A percentile compares a stretch with the other conserved stretches of the same genome.
phyloP scores from a whole-genome alignment of 2,113 vertebrate genomes.

The Octodon degus region DNA sequence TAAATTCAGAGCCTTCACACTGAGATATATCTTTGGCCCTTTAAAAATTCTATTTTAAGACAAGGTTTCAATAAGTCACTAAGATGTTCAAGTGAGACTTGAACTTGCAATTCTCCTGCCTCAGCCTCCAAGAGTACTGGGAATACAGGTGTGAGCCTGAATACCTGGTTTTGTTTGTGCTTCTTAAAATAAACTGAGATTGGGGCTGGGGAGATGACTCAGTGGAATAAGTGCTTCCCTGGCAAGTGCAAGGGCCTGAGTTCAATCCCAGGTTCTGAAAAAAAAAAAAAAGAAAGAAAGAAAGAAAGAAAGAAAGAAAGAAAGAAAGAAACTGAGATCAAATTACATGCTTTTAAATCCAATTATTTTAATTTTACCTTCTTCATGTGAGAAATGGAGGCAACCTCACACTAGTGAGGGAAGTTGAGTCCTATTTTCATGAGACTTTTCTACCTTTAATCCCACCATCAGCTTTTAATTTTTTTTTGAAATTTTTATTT shows the following conservation, averaged over 20 bases:
- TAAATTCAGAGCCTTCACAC: not conserved
- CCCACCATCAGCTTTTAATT: not conserved
- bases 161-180: not conserved
- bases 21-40: not conserved
- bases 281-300: too few relatives aligned
- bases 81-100: not conserved
- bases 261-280: too few relatives aligned
- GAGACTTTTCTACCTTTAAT: not conserved
- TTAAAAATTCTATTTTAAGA: not conserved
- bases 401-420: not conserved
- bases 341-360: not conserved
- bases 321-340: not conserved
- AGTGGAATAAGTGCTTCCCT: too few relatives aligned
- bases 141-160: not conserved
- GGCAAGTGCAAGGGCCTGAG: too few relatives aligned
- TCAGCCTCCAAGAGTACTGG: not conserved
- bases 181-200: slow-evolving; percentile 25
- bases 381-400: not conserved
- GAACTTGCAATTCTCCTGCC: not conserved
- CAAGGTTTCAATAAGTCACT: not conserved
- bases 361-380: not conserved
- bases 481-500: too few relatives aligned
- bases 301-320: too few relatives aligned
- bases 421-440: not conserved
- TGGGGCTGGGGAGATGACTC: too few relatives aligned